These are phyloP conservation scores for Anguilla marmorata DNA, from an alignment of 2,797 vertebrate species.

Conservation along the genomic window DNA sequence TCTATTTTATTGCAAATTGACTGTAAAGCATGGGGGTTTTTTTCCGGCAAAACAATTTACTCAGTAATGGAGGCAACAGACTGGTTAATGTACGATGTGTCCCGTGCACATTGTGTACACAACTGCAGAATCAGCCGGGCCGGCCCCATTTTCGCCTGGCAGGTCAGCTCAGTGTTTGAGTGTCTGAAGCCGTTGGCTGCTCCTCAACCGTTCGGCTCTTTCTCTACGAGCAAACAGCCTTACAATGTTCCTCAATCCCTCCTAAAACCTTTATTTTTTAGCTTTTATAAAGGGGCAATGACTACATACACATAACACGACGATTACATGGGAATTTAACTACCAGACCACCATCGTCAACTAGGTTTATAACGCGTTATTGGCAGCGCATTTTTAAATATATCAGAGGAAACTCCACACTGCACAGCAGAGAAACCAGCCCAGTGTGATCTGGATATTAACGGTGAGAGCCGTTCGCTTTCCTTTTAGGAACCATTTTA, in stretches of 20 bases:
- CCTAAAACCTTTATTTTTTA: slow-evolving; percentile 49
- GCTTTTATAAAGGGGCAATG: slow-evolving; percentile 32
- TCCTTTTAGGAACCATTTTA: neutral
- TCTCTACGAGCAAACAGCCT: slow-evolving; percentile 72
- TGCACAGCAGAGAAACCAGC: slow-evolving; percentile 35
- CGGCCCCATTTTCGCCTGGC: slow-evolving; percentile 66
- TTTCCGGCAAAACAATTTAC: neutral
- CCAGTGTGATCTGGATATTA: slow-evolving; percentile 44
- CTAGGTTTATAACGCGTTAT: slow-evolving; percentile 31
- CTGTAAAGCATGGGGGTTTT: neutral
- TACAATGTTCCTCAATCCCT: slow-evolving; percentile 72
- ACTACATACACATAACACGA: slow-evolving; percentile 16
- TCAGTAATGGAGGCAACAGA: slow-evolving; percentile 9
- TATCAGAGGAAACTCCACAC: slow-evolving; percentile 47
- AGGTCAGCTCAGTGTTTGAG: slow-evolving; percentile 70
- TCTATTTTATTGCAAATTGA: neutral
- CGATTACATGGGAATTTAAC: slow-evolving; percentile 34
- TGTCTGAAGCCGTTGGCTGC: slow-evolving; percentile 87
- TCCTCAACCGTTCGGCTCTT: slow-evolving; percentile 80
- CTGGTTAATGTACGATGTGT: slow-evolving; percentile 21
- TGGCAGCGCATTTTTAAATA: slow-evolving; percentile 34
- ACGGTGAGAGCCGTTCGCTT: slow-evolving; percentile 43
- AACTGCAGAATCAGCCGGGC: slow-evolving; percentile 37
- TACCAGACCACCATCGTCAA: slow-evolving; percentile 31
- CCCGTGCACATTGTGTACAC: slow-evolving; percentile 16